Evolutionary conservation across 2,113 vertebrate species (phyloP).

Genomic region (Gavialis gangeticus): DNA sequence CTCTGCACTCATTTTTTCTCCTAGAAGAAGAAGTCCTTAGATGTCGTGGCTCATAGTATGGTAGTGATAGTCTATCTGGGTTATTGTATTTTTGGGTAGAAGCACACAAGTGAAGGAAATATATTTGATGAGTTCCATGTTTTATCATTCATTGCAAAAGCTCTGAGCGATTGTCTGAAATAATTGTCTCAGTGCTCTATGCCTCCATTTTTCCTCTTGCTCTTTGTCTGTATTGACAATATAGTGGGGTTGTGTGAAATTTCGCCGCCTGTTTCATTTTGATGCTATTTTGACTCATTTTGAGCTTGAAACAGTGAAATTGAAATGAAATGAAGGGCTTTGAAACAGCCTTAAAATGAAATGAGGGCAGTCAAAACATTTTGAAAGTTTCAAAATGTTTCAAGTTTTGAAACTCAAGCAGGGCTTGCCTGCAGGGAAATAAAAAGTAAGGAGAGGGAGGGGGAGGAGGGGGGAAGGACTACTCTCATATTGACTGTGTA

Average conservation of each 20-base stretch:
- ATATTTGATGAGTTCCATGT: not conserved
- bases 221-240: not conserved
- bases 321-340: no score
- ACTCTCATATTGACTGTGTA: no score
- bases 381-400: no score
- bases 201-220: not conserved
- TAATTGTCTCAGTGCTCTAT: not conserved
- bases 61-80: constrained; percentile 25
- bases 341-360: no score
- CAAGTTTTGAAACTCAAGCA: no score
- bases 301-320: no score
- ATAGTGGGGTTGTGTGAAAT: not conserved
- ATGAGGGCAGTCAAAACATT: no score
- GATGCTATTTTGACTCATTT: not conserved
- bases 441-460: no score
- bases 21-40: not conserved
- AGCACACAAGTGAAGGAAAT: constrained; percentile 1
- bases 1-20: not conserved
- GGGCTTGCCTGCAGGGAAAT: no score
- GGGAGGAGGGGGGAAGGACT: not conserved
- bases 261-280: not conserved
- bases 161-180: not conserved
- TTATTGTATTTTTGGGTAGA: constrained; percentile 17
- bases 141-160: not conserved
- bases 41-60: not conserved